Evolutionary conservation across 2,797 vertebrate genomes (phyloP).

Genomic region (Apodemus agrarius): DNA sequence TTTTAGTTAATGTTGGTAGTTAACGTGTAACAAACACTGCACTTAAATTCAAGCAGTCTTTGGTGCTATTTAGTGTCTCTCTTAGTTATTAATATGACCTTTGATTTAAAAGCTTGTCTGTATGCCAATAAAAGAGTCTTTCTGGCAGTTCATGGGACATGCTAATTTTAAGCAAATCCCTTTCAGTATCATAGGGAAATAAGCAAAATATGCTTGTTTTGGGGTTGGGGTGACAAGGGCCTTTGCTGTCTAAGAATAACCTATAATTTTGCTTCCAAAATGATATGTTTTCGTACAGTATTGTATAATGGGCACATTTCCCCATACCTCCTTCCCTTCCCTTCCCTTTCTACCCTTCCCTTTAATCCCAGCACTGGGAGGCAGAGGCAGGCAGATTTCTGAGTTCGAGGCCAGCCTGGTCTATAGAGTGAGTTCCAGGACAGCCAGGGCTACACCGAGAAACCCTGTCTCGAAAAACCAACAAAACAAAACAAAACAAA

Average conservation of each 20-base stretch:
- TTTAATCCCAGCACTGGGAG: too few relatives aligned
- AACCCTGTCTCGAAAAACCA: too few relatives aligned
- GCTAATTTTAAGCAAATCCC: constrained; percentile 64
- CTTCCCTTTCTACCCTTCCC: not conserved
- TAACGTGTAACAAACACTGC: constrained; percentile 55
- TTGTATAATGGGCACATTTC: not conserved
- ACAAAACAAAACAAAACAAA: too few relatives aligned
- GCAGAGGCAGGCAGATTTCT: too few relatives aligned
- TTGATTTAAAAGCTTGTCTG: constrained; percentile 49
- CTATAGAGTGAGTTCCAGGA: too few relatives aligned
- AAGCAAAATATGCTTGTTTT: constrained; percentile 16
- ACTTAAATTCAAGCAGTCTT: constrained; percentile 57
- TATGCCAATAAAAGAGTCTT: constrained; percentile 35
- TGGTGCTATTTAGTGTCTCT: constrained; percentile 21
- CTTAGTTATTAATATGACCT: constrained; percentile 44
- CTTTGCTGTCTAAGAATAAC: constrained; percentile 50
- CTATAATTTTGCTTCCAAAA: constrained; percentile 39
- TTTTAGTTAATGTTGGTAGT: constrained; percentile 64
- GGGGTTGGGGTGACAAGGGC: not conserved
- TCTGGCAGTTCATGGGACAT: constrained; percentile 39
- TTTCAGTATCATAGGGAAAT: constrained; percentile 55
- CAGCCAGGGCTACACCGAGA: too few relatives aligned
- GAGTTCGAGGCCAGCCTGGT: too few relatives aligned
- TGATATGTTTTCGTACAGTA: not conserved
- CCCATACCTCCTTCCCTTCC: not conserved